Evolutionary conservation across 2,888 invertebrate genomes (phyloP).

Genomic region (Spilarctia lutea): DNA sequence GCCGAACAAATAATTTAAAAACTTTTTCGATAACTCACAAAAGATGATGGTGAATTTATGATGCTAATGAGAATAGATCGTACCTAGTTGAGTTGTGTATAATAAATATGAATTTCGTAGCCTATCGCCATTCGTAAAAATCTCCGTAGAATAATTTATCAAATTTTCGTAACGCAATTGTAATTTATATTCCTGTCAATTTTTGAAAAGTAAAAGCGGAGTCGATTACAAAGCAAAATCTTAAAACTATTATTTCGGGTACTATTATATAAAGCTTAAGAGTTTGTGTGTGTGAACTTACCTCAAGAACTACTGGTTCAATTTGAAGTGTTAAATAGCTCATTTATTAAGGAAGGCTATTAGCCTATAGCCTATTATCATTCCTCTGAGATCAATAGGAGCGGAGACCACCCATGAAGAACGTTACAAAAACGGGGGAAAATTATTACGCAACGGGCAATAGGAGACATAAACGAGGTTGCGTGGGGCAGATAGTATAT

Average conservation of each 20-base stretch:
- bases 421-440: too few relatives aligned
- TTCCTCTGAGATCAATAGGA: too few relatives aligned
- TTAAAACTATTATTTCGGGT: background rate
- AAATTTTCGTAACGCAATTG: slow-evolving; percentile 9
- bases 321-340: too few relatives aligned
- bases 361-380: too few relatives aligned
- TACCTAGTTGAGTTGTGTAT: slow-evolving; percentile 6
- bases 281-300: too few relatives aligned
- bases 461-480: too few relatives aligned
- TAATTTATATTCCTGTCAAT: background rate
- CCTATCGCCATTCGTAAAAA: background rate
- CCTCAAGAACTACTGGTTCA: too few relatives aligned
- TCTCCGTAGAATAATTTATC: slow-evolving; percentile 13
- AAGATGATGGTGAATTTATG: background rate
- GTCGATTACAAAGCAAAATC: background rate
- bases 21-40: background rate
- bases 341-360: too few relatives aligned
- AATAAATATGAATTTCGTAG: background rate
- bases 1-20: background rate
- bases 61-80: slow-evolving; percentile 5
- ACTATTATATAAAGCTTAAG: too few relatives aligned
- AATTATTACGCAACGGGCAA: too few relatives aligned
- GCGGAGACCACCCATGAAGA: too few relatives aligned
- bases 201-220: background rate
- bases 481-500: too few relatives aligned